Conservation (phyloP, 2,888 invertebrate species). For the Andrena bucephala region DNA sequence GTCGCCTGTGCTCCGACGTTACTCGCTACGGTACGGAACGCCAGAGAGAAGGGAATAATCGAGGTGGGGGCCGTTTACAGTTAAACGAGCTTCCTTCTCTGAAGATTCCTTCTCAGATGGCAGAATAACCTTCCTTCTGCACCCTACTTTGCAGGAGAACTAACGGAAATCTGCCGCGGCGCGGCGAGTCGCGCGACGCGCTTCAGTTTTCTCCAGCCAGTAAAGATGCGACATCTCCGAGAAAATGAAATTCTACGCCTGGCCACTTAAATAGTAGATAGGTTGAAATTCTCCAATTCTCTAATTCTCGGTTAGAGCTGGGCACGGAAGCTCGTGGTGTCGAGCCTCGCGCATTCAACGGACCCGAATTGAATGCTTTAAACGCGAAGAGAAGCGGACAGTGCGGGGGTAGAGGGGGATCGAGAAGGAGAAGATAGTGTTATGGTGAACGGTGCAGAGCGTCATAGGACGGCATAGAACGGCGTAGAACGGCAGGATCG, state of each 20-base stretch:
- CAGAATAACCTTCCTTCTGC: conserved; percentile 46
- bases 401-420: not conserved
- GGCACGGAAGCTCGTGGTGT: conserved; percentile 31
- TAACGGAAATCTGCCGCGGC: conserved; percentile 56
- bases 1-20: conserved; percentile 21
- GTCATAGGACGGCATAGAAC: conserved; percentile 31
- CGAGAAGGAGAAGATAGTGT: not conserved
- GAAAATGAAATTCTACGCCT: too few relatives aligned
- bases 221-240: too few relatives aligned
- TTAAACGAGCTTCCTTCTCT: conserved; percentile 66
- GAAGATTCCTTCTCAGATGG: conserved; percentile 57
- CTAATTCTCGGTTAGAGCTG: conserved; percentile 19
- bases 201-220: too few relatives aligned
- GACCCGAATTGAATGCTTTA: conserved; percentile 11
- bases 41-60: conserved; percentile 34
- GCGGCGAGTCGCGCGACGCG: conserved; percentile 3
- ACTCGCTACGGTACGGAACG: conserved; percentile 19
- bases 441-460: not conserved
- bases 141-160: conserved; percentile 43
- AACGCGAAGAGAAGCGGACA: not conserved
- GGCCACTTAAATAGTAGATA: too few relatives aligned
- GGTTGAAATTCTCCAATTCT: not conserved
- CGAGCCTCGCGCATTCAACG: conserved; percentile 25
- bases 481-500: conserved; percentile 30
- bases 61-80: conserved; percentile 72